Base-by-base conservation (phyloP, 2,888 invertebrate genomes). In the Tryphoninae sp. region DNA sequence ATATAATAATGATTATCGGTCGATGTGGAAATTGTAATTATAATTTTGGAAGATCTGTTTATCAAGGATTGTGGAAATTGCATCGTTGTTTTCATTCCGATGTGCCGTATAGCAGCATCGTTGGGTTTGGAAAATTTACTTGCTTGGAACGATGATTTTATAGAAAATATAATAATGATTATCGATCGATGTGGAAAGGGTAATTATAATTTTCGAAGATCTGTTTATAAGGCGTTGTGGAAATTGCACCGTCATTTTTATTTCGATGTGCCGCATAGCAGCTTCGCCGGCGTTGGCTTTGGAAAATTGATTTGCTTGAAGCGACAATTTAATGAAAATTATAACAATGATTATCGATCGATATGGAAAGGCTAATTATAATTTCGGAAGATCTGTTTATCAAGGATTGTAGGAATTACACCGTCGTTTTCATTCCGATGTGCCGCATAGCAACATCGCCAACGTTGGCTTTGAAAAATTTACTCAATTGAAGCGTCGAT, bases 381-480 rank as follows among this genome's bases (percentile, higher is more conserved):
- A 33, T 33, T 33, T 33, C 7, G 3, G 33, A 6, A 33, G 6
- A 33, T 4, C 6, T 33, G 4, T 33, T 33, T 4, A 33, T 33
- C 6, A 33, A 0, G 33, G 33, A 6, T 33, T 4, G 33, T 6
- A 0, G 6, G 0, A 33, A 33, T 33, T 33, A 7, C 4, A 67
- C 75, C 64, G 53, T 62, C 22, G 42, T 49, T 53, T 69, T 69
- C 78, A 76, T 13, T 55, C 67, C 33, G 6, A 33, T 51, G 22
- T 79, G 68, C 82, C 82, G 82, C 82, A 82, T 76, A 82, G 82
- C 82, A 42, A 78, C 75, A 68, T 72, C 71, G 55, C 19, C 53
- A 22, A 45, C 40, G 11, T 16, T n/a, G 65, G 51, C 23, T 42
- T 26, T 23, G 22, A 40, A 65, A 55, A 22, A 55, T 40, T 40